phyloP scores from a whole-genome alignment of 2,888 invertebrate species.

The Drosophila rubida region DNA sequence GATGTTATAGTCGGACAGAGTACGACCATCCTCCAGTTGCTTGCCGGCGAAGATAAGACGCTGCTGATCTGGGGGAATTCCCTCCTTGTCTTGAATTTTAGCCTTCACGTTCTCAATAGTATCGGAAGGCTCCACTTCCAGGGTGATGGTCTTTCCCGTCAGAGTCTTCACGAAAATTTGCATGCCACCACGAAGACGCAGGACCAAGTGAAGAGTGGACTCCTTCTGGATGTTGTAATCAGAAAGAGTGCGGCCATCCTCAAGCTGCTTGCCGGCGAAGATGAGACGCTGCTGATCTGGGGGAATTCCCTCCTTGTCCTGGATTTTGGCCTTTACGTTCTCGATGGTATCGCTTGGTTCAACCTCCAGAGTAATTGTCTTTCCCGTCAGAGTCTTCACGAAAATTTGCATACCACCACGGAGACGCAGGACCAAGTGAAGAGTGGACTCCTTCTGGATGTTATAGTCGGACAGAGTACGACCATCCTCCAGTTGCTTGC shows the following conservation, averaged over 20 bases:
- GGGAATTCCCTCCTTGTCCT: slow-evolving; percentile 62
- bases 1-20: slow-evolving; percentile 76
- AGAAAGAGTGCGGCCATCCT: slow-evolving; percentile 55
- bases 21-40: slow-evolving; percentile 77
- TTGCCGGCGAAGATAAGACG: slow-evolving; percentile 79
- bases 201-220: slow-evolving; percentile 56
- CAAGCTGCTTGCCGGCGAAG: slow-evolving; percentile 59
- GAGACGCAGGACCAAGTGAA: slow-evolving; percentile 58
- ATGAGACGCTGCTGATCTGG: slow-evolving; percentile 64
- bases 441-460: slow-evolving; percentile 58
- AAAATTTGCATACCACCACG: slow-evolving; percentile 65
- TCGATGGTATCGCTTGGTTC: slow-evolving; percentile 56
- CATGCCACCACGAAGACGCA: slow-evolving; percentile 63
- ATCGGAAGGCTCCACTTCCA: slow-evolving; percentile 60
- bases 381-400: slow-evolving; percentile 59
- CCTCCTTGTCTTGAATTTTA: slow-evolving; percentile 78
- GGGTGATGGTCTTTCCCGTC: slow-evolving; percentile 71
- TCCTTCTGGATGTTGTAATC: slow-evolving; percentile 65
- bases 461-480: slow-evolving; percentile 61
- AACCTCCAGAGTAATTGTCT: slow-evolving; percentile 55
- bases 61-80: slow-evolving; percentile 79
- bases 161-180: slow-evolving; percentile 77
- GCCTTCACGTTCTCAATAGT: slow-evolving; percentile 78
- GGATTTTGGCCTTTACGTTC: slow-evolving; percentile 61
- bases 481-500: slow-evolving; percentile 61